A percentile compares a stretch with the other conserved stretches of the same genome.
phyloP scores from a whole-genome alignment of 2,113 vertebrate species.

The Rhombomys opimus region DNA sequence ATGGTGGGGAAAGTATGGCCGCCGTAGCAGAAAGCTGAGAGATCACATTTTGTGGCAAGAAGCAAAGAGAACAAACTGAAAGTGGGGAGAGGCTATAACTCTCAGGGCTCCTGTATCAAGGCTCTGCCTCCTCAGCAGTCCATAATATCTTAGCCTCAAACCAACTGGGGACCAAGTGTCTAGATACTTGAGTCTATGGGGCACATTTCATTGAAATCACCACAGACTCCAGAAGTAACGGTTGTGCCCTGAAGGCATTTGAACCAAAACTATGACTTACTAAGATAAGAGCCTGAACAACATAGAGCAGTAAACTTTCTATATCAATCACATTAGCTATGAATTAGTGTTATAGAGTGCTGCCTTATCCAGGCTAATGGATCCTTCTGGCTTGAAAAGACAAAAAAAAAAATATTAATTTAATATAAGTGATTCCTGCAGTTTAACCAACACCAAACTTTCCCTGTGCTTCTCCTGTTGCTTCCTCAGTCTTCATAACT shows the following conservation, averaged over 20 bases:
- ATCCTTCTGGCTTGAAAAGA: background rate
- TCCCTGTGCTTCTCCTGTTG: background rate
- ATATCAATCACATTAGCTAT: background rate
- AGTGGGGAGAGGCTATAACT: background rate
- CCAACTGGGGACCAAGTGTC: background rate
- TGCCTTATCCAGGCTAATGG: background rate
- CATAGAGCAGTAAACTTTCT: background rate
- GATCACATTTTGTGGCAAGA: background rate
- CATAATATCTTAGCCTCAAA: too few species aligned
- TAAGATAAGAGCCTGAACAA: background rate
- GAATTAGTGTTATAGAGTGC: background rate
- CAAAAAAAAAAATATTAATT: background rate
- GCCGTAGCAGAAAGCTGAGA: background rate
- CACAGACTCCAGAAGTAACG: slow-evolving; percentile 25
- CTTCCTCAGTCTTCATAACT: background rate
- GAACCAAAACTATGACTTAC: background rate
- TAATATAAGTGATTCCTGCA: background rate
- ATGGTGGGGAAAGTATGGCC: background rate
- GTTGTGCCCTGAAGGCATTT: background rate
- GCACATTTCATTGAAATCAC: background rate
- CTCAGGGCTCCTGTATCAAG: background rate
- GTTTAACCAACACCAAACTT: slow-evolving; percentile 1
- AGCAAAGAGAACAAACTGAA: background rate
- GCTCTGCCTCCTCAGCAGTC: background rate
- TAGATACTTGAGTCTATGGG: background rate